phyloP scores from a whole-genome alignment of 2,888 invertebrate species.

The Branchellion lobata region DNA sequence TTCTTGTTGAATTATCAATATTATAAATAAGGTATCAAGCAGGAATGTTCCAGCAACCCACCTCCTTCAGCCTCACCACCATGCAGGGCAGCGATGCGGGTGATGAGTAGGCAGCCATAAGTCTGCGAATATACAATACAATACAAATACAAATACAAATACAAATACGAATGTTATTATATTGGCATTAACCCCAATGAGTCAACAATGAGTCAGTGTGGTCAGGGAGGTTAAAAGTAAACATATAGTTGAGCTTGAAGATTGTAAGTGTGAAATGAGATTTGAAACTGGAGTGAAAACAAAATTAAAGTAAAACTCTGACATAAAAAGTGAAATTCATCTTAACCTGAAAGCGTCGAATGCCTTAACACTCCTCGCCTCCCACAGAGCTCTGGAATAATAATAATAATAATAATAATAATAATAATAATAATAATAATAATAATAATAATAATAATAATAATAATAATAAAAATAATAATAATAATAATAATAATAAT shows the following conservation, averaged over 20 bases:
- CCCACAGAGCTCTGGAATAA: not conserved
- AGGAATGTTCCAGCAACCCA: too few species aligned
- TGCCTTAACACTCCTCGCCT: conserved; percentile 8
- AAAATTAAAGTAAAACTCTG: too few species aligned
- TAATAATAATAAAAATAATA: conserved; percentile 10
- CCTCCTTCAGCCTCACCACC: not conserved
- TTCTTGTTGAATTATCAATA: too few species aligned
- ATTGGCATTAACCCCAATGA: too few species aligned
- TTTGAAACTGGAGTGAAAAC: too few species aligned
- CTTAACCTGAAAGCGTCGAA: not conserved
- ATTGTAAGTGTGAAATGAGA: too few species aligned
- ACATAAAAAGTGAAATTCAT: too few species aligned
- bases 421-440: not conserved
- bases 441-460: conserved; percentile 3
- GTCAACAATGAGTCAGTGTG: too few species aligned
- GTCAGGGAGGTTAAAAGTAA: too few species aligned
- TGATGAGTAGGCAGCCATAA: not conserved
- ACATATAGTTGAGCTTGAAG: too few species aligned
- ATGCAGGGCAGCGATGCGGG: not conserved
- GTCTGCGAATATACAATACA: not conserved
- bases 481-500: not conserved
- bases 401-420: not conserved
- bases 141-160: not conserved
- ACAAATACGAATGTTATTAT: not conserved
- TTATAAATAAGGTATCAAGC: too few species aligned